Conservation (phyloP, 1,140 invertebrate species). For the Bombyx mori region ASM3026992v2 NC_085117.1:12069501-12070000, state of each 20-base stretch:
- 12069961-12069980: too few relatives aligned
- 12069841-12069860: slow-evolving; percentile 42
- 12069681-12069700: background rate
- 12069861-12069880: slow-evolving; percentile 45
- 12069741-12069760: slow-evolving; percentile 49
- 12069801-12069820: slow-evolving; percentile 47
- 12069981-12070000: background rate
- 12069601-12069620: too few relatives aligned
- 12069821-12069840: slow-evolving; percentile 40
- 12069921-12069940: slow-evolving; percentile 62
- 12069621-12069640: too few relatives aligned
- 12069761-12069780: slow-evolving; percentile 42
- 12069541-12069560: background rate
- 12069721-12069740: slow-evolving; percentile 54
- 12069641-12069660: too few relatives aligned
- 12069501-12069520: too few relatives aligned
- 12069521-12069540: too few relatives aligned
- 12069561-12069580: background rate
- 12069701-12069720: slow-evolving; percentile 57
- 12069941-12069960: slow-evolving; percentile 7
- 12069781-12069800: slow-evolving; percentile 45
- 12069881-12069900: slow-evolving; percentile 52
- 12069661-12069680: too few relatives aligned
- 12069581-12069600: too few relatives aligned
- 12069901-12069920: slow-evolving; percentile 58